A percentile compares a stretch with the other conserved stretches of the same genome.
These are phyloP conservation scores for Idris sp. DNA, from an alignment of 1,140 invertebrate genomes.

Conservation along the genomic window DNA sequence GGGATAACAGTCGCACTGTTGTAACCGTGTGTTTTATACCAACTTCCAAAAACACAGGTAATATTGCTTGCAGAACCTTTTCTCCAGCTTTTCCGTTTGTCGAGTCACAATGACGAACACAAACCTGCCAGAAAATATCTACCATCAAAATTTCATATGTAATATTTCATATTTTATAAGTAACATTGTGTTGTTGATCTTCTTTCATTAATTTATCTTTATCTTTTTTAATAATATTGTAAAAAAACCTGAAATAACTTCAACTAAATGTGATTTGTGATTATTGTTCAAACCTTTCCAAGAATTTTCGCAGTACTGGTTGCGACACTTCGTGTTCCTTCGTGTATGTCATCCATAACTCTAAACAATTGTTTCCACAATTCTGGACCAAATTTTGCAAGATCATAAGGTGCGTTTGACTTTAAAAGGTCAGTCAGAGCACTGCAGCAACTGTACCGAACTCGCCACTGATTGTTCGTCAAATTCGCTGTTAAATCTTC, in stretches of 20 bases:
- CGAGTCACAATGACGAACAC: constrained; percentile 86
- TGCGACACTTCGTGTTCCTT: constrained; percentile 89
- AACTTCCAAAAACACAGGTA: constrained; percentile 88
- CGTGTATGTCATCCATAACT: constrained; percentile 96
- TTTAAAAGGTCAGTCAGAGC: constrained; percentile 91
- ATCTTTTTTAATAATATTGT: too few species aligned
- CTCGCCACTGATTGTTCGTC: constrained; percentile 90
- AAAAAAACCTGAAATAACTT: too few species aligned
- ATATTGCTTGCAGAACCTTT: constrained; percentile 85
- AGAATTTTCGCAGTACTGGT: constrained; percentile 86
- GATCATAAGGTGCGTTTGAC: constrained; percentile 73
- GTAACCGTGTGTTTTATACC: constrained; percentile 88
- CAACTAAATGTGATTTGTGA: too few species aligned
- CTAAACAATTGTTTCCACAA: constrained; percentile 91
- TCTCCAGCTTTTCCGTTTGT: constrained; percentile 88
- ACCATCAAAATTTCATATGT: too few species aligned
- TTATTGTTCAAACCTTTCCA: constrained; percentile 82
- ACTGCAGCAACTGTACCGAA: constrained; percentile 92
- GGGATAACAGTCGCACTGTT: constrained; percentile 88
- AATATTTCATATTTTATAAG: too few species aligned
- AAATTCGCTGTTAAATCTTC: constrained; percentile 89
- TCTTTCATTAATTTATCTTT: too few species aligned
- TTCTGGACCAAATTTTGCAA: constrained; percentile 74
- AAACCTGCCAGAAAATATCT: too few species aligned
- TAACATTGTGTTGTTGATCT: too few species aligned